A percentile compares a stretch with the other conserved stretches of the same genome.
Conservation (phyloP, 1,140 invertebrate species). For the Drosophila littoralis region DNA sequence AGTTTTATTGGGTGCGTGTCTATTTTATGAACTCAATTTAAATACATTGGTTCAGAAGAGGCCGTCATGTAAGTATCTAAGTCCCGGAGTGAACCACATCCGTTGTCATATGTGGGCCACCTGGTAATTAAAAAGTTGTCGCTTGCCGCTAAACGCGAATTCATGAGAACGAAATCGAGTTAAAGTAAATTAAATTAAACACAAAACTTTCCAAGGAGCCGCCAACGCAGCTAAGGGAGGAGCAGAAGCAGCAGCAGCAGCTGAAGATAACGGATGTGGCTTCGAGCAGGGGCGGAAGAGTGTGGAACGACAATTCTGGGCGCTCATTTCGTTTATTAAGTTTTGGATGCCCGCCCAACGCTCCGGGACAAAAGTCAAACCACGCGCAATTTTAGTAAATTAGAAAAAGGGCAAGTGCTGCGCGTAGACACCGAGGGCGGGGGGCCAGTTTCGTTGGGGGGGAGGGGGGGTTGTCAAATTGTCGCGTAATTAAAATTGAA, state of each 20-base stretch:
- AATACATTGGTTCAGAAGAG: conserved; percentile 1
- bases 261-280: conserved; percentile 2
- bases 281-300: neutral
- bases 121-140: conserved; percentile 78
- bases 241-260: neutral
- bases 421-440: neutral
- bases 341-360: conserved; percentile 28
- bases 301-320: conserved; percentile 16
- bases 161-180: conserved; percentile 57
- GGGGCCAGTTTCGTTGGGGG: neutral
- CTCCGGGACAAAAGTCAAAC: conserved; percentile 34
- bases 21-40: conserved; percentile 21
- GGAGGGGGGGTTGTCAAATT: conserved; percentile 2
- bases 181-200: conserved; percentile 76
- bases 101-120: conserved; percentile 42
- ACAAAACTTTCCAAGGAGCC: conserved; percentile 49
- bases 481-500: conserved; percentile 52
- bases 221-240: neutral
- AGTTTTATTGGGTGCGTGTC: conserved; percentile 32
- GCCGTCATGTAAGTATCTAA: neutral
- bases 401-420: conserved; percentile 24
- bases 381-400: conserved; percentile 39
- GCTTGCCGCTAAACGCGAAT: conserved; percentile 51
- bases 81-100: neutral
- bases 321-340: conserved; percentile 50